phyloP scores from a whole-genome alignment of 2,888 invertebrate species.

The Drosophila neotestacea region DNA sequence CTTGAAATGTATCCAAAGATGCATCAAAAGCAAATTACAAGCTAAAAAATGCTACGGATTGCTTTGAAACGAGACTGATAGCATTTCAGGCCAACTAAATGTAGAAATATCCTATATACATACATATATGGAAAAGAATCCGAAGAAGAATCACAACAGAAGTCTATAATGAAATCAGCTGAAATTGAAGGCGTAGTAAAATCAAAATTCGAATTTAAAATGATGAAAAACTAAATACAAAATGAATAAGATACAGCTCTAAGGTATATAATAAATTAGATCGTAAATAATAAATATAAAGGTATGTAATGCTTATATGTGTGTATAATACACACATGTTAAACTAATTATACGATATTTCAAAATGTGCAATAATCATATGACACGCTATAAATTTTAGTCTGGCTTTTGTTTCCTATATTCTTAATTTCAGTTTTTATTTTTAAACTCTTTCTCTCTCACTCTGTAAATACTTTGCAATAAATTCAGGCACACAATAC shows the following conservation, averaged over 20 bases:
- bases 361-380: slow-evolving; percentile 72
- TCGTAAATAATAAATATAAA: slow-evolving; percentile 34
- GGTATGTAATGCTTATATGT: slow-evolving; percentile 34
- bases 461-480: slow-evolving; percentile 60
- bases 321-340: slow-evolving; percentile 37
- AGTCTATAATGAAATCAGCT: slow-evolving; percentile 38
- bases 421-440: slow-evolving; percentile 56
- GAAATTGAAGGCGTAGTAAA: slow-evolving; percentile 74
- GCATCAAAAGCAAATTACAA: slow-evolving; percentile 78
- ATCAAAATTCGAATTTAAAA: slow-evolving; percentile 84
- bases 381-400: slow-evolving; percentile 75
- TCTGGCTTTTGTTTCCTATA: slow-evolving; percentile 77
- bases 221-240: slow-evolving; percentile 44
- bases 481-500: slow-evolving; percentile 38
- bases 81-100: slow-evolving; percentile 81
- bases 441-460: slow-evolving; percentile 30
- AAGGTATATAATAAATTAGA: slow-evolving; percentile 61
- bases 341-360: slow-evolving; percentile 50
- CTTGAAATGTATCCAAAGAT: slow-evolving; percentile 85
- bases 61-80: slow-evolving; percentile 84
- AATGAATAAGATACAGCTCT: slow-evolving; percentile 42
- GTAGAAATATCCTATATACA: slow-evolving; percentile 8
- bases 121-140: slow-evolving; percentile 24
- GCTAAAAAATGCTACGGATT: slow-evolving; percentile 48
- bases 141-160: slow-evolving; percentile 22